Conservation (phyloP, 2,888 invertebrate genomes). For the Melitaea athalia region DNA sequence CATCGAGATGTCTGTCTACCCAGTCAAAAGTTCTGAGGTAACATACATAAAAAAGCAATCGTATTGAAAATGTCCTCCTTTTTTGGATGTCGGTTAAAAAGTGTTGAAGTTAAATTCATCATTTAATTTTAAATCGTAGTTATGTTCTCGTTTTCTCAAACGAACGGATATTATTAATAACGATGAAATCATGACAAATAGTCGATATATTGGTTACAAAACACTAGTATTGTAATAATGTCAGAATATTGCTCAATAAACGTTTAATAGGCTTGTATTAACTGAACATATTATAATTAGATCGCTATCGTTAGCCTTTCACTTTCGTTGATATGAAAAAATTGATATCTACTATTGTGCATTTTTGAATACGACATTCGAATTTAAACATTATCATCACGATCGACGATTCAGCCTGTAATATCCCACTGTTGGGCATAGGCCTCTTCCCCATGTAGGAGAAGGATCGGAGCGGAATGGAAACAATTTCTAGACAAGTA, state of each 20-base stretch:
- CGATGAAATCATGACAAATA: conserved; percentile 66
- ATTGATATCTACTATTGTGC: conserved; percentile 14
- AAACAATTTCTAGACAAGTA: not conserved
- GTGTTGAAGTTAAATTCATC: no score
- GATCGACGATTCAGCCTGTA: no score
- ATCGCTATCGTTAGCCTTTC: conserved; percentile 65
- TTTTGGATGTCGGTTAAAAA: no score
- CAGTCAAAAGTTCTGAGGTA: no score
- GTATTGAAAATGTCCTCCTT: no score
- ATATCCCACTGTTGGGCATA: no score
- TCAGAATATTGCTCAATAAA: conserved; percentile 70
- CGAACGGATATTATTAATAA: conserved; percentile 59
- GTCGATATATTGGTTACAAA: conserved; percentile 60
- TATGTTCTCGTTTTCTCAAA: conserved; percentile 46
- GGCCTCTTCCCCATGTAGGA: no score
- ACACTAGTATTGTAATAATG: conserved; percentile 59
- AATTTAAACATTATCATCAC: not conserved
- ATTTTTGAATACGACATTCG: conserved; percentile 8
- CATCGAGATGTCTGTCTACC: no score
- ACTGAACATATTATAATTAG: conserved; percentile 72
- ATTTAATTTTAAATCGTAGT: conserved; percentile 9
- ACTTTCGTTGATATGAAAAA: conserved; percentile 62
- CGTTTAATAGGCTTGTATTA: conserved; percentile 73
- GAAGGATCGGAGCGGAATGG: no score
- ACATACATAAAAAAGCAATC: no score